These are phyloP conservation scores for Noctua fimbriata DNA, from an alignment of 2,888 invertebrate species.

Conservation along the genomic window DNA sequence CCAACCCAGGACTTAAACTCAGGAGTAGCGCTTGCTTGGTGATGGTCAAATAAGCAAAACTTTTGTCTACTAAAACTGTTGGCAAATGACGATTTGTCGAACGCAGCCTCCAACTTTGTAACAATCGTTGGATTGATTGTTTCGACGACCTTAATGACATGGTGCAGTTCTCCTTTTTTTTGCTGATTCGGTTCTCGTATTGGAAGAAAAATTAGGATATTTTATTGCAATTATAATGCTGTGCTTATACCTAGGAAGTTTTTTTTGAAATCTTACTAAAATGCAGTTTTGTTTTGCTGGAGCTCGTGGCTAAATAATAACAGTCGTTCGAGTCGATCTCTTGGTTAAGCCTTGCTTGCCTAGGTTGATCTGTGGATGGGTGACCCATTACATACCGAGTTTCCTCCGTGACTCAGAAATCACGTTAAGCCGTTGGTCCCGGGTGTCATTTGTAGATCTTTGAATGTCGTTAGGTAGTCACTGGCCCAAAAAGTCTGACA, in stretches of 20 bases:
- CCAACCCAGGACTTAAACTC: too few species aligned
- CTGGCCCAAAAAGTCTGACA: too few species aligned
- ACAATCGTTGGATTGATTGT: constrained; percentile 52
- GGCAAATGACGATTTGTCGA: constrained; percentile 41
- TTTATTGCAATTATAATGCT: not conserved
- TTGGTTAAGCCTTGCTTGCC: too few species aligned
- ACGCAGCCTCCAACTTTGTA: constrained; percentile 40
- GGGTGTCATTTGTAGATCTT: too few species aligned
- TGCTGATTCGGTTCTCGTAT: constrained; percentile 17
- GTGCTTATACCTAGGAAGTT: not conserved
- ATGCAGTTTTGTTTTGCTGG: not conserved
- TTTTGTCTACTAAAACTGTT: not conserved
- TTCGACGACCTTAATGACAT: constrained; percentile 40
- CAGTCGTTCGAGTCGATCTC: too few species aligned
- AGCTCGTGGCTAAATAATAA: too few species aligned
- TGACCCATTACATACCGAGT: too few species aligned
- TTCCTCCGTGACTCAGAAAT: too few species aligned
- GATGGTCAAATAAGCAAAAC: not conserved
- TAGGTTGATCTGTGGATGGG: too few species aligned
- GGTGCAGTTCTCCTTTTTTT: constrained; percentile 18
- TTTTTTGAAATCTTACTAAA: not conserved
- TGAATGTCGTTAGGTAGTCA: too few species aligned
- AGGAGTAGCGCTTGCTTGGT: not conserved
- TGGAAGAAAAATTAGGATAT: not conserved
- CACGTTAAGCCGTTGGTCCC: too few species aligned